A percentile compares a stretch with the other conserved stretches of the same genome.
Conservation (phyloP, 1,140 invertebrate genomes). For the Radopholus similis region DNA sequence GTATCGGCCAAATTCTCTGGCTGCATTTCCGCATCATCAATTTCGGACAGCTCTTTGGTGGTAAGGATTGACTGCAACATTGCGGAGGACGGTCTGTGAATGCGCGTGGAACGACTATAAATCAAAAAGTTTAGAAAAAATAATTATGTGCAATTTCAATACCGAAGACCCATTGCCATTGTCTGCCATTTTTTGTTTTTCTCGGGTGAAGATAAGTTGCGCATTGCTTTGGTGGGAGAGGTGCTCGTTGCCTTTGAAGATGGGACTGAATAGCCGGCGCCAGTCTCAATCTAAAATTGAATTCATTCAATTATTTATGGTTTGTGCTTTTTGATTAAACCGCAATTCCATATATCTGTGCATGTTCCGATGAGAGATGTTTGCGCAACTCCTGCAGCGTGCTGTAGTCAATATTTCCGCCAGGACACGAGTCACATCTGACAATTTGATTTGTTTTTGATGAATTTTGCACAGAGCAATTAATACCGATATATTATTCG, state of each 20-base stretch:
- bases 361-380: background rate
- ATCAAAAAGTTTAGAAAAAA: background rate
- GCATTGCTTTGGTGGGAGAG: background rate
- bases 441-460: background rate
- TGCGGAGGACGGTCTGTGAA: constrained; percentile 7
- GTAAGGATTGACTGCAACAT: constrained; percentile 2
- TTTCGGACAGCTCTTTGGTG: background rate
- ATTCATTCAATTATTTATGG: too few relatives aligned
- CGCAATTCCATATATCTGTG: too few relatives aligned
- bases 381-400: background rate
- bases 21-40: background rate
- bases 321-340: too few relatives aligned
- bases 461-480: background rate
- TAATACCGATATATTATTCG: constrained; percentile 9
- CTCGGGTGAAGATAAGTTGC: background rate
- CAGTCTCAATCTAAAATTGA: too few relatives aligned
- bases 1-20: too few relatives aligned
- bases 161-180: background rate
- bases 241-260: too few relatives aligned
- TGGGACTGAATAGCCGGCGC: too few relatives aligned
- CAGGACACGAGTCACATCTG: background rate
- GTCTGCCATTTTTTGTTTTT: background rate
- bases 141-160: background rate
- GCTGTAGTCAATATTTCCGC: background rate
- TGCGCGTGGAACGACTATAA: constrained; percentile 12